Percentiles rank a stretch among this genome's conserved stretches.
Evolutionary conservation across 2,888 invertebrate species (phyloP).

Genomic region (Bhutanitis thaidina): DNA sequence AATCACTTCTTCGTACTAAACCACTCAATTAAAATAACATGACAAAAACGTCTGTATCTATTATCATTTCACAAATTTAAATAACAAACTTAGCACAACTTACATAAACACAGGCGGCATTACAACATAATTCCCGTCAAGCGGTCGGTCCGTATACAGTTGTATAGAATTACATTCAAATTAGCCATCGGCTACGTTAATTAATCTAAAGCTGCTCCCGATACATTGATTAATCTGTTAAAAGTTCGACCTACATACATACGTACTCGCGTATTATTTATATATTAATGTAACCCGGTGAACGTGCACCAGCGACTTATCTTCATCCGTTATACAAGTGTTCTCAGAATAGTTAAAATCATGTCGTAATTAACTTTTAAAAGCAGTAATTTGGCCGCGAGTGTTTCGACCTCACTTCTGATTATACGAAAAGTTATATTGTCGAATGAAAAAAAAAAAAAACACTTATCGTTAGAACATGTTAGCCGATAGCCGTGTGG

Average conservation of each 20-base stretch:
- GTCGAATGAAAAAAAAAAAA: too few species aligned
- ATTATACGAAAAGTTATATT: too few species aligned
- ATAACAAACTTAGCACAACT: too few species aligned
- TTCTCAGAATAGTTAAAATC: background rate
- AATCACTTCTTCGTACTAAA: too few species aligned
- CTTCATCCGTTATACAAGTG: background rate
- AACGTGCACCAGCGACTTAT: background rate
- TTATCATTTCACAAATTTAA: too few species aligned
- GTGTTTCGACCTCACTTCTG: too few species aligned
- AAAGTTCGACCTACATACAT: conserved; percentile 5
- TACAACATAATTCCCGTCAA: background rate
- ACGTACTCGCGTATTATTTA: background rate
- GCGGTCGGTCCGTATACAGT: background rate
- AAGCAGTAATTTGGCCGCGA: background rate
- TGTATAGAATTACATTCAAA: conserved; percentile 15
- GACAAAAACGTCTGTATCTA: too few species aligned
- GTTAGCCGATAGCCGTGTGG: too few species aligned
- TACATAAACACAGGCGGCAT: background rate
- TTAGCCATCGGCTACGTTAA: conserved; percentile 4
- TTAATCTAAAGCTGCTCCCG: conserved; percentile 12
- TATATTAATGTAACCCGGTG: background rate
- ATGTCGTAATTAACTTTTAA: background rate
- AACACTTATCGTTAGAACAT: too few species aligned
- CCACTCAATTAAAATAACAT: too few species aligned
- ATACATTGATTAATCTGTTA: conserved; percentile 12